These are phyloP conservation scores for Dasyprocta punctata DNA, from an alignment of 2,113 vertebrate species.

Conservation along the genomic window DNA sequence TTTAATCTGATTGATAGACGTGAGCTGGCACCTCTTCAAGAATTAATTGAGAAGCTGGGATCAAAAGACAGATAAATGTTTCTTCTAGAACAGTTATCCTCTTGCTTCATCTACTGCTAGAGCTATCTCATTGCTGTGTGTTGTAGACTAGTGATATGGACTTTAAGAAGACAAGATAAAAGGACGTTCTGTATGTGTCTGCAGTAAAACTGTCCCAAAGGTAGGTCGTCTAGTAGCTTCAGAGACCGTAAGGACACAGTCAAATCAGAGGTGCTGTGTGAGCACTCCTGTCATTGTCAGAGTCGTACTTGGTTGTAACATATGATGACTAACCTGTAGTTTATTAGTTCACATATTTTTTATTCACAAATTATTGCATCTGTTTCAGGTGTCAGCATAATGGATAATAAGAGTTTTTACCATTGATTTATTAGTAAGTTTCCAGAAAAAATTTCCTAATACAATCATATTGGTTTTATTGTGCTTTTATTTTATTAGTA, in stretches of 20 bases:
- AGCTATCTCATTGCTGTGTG: slow-evolving; percentile 66
- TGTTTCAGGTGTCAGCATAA: slow-evolving; percentile 47
- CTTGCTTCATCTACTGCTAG: slow-evolving; percentile 66
- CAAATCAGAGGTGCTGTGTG: not conserved
- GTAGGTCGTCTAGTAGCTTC: slow-evolving; percentile 39
- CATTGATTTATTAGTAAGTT: slow-evolving; percentile 60
- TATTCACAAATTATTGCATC: slow-evolving; percentile 36
- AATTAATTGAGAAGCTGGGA: slow-evolving; percentile 97
- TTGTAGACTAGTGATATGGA: slow-evolving; percentile 69
- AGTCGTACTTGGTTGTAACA: not conserved
- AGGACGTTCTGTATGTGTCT: slow-evolving; percentile 52
- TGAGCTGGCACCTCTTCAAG: slow-evolving; percentile 96
- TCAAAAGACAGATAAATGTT: slow-evolving; percentile 96
- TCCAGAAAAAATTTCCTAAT: slow-evolving; percentile 56
- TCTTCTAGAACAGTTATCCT: slow-evolving; percentile 54
- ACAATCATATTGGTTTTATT: slow-evolving; percentile 51
- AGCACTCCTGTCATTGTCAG: not conserved
- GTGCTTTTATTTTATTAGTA: slow-evolving; percentile 62
- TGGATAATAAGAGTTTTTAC: slow-evolving; percentile 57
- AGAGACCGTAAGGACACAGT: slow-evolving; percentile 38
- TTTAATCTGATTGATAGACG: slow-evolving; percentile 97
- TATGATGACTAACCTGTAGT: slow-evolving; percentile 6
- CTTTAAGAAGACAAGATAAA: slow-evolving; percentile 57
- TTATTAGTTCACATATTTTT: slow-evolving; percentile 33
- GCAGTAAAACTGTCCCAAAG: slow-evolving; percentile 67